A percentile compares a stretch with the other conserved stretches of the same genome.
phyloP scores from a whole-genome alignment of 2,113 vertebrate species.

The Eleginops maclovinus region DNA sequence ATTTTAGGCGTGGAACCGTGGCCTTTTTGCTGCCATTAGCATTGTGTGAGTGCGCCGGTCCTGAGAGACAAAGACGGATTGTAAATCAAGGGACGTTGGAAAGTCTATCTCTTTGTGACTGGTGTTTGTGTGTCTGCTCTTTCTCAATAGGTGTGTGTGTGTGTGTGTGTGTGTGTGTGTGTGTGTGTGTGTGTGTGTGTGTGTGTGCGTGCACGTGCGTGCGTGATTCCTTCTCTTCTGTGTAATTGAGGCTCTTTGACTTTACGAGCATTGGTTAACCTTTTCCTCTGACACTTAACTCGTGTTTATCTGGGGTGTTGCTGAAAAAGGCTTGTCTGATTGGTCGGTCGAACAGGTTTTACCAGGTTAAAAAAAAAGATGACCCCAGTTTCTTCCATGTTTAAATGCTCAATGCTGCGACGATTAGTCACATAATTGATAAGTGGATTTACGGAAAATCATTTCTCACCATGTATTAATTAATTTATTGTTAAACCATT shows the following conservation, averaged over 20 bases:
- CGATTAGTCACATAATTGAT: too few species aligned
- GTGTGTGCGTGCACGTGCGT: constrained; percentile 20
- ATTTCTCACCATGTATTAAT: too few species aligned
- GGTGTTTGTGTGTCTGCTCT: constrained; percentile 73
- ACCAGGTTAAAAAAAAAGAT: neutral
- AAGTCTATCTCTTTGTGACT: constrained; percentile 64
- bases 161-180: constrained; percentile 31
- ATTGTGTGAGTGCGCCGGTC: constrained; percentile 50
- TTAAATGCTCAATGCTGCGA: neutral
- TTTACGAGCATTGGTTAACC: constrained; percentile 45
- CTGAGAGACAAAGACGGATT: constrained; percentile 72
- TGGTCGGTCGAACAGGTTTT: neutral
- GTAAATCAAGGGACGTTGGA: constrained; percentile 70
- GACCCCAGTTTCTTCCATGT: neutral
- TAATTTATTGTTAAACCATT: too few species aligned
- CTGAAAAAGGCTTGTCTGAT: neutral
- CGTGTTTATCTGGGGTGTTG: constrained; percentile 13
- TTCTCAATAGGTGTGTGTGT: constrained; percentile 58
- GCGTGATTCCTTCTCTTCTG: constrained; percentile 1
- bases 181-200: constrained; percentile 17
- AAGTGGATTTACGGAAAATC: too few species aligned
- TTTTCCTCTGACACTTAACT: constrained; percentile 41
- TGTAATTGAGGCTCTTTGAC: constrained; percentile 55
- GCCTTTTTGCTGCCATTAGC: constrained; percentile 63
- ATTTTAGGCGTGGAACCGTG: constrained; percentile 73